Conservation (phyloP, 2,797 vertebrate species). For the Anabacerthia variegaticeps region DNA sequence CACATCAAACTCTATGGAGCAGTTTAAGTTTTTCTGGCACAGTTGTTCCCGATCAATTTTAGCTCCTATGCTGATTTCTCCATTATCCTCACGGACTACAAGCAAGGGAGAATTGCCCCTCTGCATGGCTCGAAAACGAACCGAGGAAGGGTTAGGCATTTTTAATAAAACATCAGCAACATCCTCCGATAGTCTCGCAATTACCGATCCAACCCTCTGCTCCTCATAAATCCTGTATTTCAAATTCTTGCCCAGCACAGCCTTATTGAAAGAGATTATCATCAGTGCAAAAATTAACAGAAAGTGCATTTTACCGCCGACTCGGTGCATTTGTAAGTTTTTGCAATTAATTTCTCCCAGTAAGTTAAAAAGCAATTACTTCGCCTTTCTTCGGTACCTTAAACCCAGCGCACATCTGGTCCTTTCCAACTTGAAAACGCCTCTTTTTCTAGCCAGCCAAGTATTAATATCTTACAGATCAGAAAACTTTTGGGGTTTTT, state of each 20-base stretch:
- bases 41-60: constrained; percentile 95
- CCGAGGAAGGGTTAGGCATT: constrained; percentile 84
- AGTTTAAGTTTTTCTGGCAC: constrained; percentile 93
- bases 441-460: constrained; percentile 11
- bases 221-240: constrained; percentile 97
- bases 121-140: constrained; percentile 94
- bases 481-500: constrained; percentile 43
- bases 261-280: constrained; percentile 53
- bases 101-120: constrained; percentile 86
- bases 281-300: constrained; percentile 64
- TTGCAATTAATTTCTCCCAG: constrained; percentile 41
- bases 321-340: constrained; percentile 30
- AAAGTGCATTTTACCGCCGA: constrained; percentile 74
- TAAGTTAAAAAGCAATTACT: constrained; percentile 47
- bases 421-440: constrained; percentile 3
- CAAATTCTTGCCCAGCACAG: constrained; percentile 83
- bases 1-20: constrained; percentile 96
- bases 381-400: constrained; percentile 40
- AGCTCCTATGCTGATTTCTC: constrained; percentile 91
- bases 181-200: constrained; percentile 90
- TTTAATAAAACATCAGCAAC: constrained; percentile 86
- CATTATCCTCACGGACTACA: constrained; percentile 89
- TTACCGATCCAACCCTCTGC: constrained; percentile 90
- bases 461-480: background rate
- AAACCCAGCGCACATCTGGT: constrained; percentile 55